phyloP scores from a whole-genome alignment of 2,888 invertebrate species.

The Caenorhabditis imperialis region DNA sequence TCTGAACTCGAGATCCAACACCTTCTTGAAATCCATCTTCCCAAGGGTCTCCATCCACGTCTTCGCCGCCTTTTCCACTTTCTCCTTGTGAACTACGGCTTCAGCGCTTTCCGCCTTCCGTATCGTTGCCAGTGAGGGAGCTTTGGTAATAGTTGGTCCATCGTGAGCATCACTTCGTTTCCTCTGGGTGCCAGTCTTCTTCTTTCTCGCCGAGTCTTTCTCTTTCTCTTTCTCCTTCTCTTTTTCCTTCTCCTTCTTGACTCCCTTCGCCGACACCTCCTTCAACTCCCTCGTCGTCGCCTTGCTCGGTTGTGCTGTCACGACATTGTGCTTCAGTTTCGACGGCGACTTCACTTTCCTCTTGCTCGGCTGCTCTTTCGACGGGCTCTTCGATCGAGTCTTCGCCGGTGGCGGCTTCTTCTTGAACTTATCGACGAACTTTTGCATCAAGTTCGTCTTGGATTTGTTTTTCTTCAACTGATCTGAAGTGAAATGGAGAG shows the following conservation, averaged over 20 bases:
- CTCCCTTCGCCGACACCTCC: slow-evolving; percentile 30
- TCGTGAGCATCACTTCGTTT: slow-evolving; percentile 4
- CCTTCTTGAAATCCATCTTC: slow-evolving; percentile 15
- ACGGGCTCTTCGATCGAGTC: slow-evolving; percentile 5
- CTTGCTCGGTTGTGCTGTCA: too few relatives aligned
- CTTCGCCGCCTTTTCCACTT: slow-evolving; percentile 18
- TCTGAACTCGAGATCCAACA: slow-evolving; percentile 5
- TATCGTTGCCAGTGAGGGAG: too few relatives aligned
- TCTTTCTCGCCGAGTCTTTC: slow-evolving; percentile 8
- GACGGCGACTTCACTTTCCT: slow-evolving; percentile 11
- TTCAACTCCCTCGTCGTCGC: slow-evolving; percentile 3
- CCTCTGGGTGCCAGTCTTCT: too few relatives aligned
- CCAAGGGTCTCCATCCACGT: slow-evolving; percentile 29
- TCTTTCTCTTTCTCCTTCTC: slow-evolving; percentile 1
- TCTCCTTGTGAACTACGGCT: not conserved
- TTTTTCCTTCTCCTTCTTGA: not conserved
- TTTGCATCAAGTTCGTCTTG: slow-evolving; percentile 33
- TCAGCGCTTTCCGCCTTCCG: too few relatives aligned
- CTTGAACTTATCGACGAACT: slow-evolving; percentile 35
- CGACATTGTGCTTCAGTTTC: slow-evolving; percentile 1
- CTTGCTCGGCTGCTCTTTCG: slow-evolving; percentile 10
- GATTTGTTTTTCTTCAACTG: slow-evolving; percentile 29
- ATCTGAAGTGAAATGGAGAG: too few relatives aligned
- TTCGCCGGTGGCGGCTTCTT: slow-evolving; percentile 23
- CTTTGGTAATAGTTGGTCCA: too few relatives aligned